These are phyloP conservation scores for Nemapogon koenigi DNA, from an alignment of 2,888 invertebrate genomes.

Conservation along the genomic window DNA sequence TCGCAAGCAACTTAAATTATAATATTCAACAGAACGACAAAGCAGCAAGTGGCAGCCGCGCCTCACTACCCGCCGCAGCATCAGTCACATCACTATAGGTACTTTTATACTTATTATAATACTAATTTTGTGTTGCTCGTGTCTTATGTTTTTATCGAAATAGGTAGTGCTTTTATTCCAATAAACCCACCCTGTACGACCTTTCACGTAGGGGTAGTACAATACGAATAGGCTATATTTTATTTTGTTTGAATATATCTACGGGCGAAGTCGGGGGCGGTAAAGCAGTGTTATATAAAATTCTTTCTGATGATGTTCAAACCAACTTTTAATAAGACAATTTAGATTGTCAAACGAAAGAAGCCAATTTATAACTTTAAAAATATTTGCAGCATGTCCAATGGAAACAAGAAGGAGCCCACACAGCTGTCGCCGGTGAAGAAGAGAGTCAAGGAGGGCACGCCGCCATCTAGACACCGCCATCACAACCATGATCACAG, in stretches of 20 bases:
- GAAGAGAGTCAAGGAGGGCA: conserved; percentile 95
- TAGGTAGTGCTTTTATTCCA: too few species aligned
- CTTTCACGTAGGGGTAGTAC: too few species aligned
- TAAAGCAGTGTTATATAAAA: too few species aligned
- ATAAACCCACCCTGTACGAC: too few species aligned
- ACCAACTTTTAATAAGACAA: too few species aligned
- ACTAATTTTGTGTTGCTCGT: background rate
- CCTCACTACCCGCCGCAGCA: conserved; percentile 56
- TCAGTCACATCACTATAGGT: conserved; percentile 60
- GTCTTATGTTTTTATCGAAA: background rate
- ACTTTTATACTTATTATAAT: conserved; percentile 12
- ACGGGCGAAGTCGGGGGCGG: too few species aligned
- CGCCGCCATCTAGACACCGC: conserved; percentile 74
- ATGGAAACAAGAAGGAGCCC: conserved; percentile 77
- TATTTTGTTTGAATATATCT: too few species aligned
- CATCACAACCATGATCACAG: conserved; percentile 44
- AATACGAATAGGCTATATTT: too few species aligned
- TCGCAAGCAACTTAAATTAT: too few species aligned
- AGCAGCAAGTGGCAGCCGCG: conserved; percentile 50
- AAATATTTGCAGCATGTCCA: conserved; percentile 35
- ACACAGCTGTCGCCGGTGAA: conserved; percentile 95
- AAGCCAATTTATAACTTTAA: background rate
- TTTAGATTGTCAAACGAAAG: too few species aligned
- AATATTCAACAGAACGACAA: conserved; percentile 47
- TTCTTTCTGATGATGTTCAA: background rate